These are phyloP conservation scores for Dasyprocta punctata DNA, from an alignment of 2,113 vertebrate species.

Conservation along the genomic window DNA sequence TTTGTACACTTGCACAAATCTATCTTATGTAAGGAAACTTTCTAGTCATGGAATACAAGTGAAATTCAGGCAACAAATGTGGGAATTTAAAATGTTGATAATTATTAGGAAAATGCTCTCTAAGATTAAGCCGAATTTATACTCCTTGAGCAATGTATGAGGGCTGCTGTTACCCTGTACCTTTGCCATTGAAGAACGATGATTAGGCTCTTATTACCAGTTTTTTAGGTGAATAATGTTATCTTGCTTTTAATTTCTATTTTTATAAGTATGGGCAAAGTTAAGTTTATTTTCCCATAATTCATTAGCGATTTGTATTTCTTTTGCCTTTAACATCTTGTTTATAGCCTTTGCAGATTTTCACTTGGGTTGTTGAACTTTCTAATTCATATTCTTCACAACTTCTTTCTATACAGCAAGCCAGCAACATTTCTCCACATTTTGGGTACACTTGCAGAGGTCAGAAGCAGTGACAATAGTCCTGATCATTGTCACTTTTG, in stretches of 20 bases:
- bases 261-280: conserved; percentile 16
- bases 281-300: background rate
- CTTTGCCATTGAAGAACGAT: background rate
- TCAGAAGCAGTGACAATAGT: background rate
- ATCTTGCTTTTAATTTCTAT: background rate
- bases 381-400: background rate
- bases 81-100: background rate
- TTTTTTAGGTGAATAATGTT: background rate
- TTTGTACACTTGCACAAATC: background rate
- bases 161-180: background rate
- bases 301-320: background rate
- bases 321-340: background rate
- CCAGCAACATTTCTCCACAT: background rate
- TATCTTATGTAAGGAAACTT: background rate
- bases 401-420: background rate
- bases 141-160: background rate
- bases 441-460: background rate
- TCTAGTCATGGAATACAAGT: background rate
- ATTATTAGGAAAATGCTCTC: background rate
- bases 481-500: fast-evolving
- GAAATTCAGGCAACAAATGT: background rate
- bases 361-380: background rate
- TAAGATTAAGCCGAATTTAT: background rate
- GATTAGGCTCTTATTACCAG: background rate
- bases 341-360: background rate